Conservation (phyloP, 2,888 invertebrate genomes). For the Drosophila neonasuta region DNA sequence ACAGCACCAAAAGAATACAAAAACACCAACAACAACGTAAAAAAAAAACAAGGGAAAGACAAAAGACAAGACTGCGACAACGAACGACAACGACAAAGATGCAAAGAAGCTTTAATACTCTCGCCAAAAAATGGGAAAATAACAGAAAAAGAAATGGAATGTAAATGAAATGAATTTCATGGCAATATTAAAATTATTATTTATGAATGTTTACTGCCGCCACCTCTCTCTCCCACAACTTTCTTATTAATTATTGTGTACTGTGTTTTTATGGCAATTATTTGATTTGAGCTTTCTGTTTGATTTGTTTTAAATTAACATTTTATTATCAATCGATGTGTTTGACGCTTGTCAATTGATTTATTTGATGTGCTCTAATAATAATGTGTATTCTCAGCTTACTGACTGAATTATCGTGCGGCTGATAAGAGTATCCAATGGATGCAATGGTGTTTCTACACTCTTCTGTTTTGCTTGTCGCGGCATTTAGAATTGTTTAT, state of each 20-base stretch:
- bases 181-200: constrained; percentile 2
- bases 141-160: constrained; percentile 5
- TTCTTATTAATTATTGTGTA: background rate
- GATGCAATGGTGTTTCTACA: constrained; percentile 14
- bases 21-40: constrained; percentile 13
- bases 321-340: background rate
- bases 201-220: background rate
- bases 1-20: constrained; percentile 14
- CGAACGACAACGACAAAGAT: background rate
- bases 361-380: background rate
- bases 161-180: constrained; percentile 6
- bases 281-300: constrained; percentile 1
- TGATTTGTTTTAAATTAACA: background rate
- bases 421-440: constrained; percentile 25
- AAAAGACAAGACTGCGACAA: constrained; percentile 27
- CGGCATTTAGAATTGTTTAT: constrained; percentile 64
- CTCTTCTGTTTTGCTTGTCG: constrained; percentile 40
- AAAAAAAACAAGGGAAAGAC: constrained; percentile 32
- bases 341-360: background rate
- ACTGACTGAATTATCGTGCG: background rate
- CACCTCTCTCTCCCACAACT: background rate
- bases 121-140: constrained; percentile 7
- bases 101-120: constrained; percentile 48
- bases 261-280: background rate
- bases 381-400: background rate